A percentile compares a stretch with the other conserved stretches of the same genome.
Evolutionary conservation across 1,140 invertebrate genomes (phyloP).

Genomic region (Zaprionus ornatus): DNA sequence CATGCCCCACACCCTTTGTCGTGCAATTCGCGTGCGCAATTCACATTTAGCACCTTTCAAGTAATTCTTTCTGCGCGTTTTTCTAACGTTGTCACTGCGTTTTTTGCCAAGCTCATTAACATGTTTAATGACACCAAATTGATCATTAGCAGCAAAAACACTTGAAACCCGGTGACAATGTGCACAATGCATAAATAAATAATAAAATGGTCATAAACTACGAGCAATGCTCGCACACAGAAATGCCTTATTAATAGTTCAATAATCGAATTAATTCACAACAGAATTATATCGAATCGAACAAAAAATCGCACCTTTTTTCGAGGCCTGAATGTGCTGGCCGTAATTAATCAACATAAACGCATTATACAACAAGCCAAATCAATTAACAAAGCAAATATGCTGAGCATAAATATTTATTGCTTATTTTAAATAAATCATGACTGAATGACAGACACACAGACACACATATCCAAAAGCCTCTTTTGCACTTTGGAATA

Average conservation of each 20-base stretch:
- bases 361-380: slow-evolving; percentile 56
- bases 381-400: slow-evolving; percentile 57
- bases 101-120: slow-evolving; percentile 22
- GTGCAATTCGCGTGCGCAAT: not conserved
- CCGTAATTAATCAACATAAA: slow-evolving; percentile 72
- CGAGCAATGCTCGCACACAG: slow-evolving; percentile 11
- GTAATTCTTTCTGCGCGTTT: slow-evolving; percentile 1
- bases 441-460: slow-evolving; percentile 26
- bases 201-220: slow-evolving; percentile 30
- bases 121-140: slow-evolving; percentile 43
- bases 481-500: slow-evolving; percentile 8
- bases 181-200: slow-evolving; percentile 49
- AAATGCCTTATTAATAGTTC: not conserved
- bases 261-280: slow-evolving; percentile 26
- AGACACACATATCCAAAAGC: slow-evolving; percentile 14
- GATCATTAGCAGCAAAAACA: slow-evolving; percentile 47
- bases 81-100: slow-evolving; percentile 15
- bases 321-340: slow-evolving; percentile 43
- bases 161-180: slow-evolving; percentile 41
- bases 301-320: slow-evolving; percentile 32
- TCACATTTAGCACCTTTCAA: slow-evolving; percentile 30
- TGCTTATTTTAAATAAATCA: slow-evolving; percentile 56
- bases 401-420: slow-evolving; percentile 49
- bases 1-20: not conserved
- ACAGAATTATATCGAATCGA: slow-evolving; percentile 10